A percentile compares a stretch with the other conserved stretches of the same genome.
Evolutionary conservation across 1,140 invertebrate genomes (phyloP).

Genomic region (Hypothenemus hampei): DNA sequence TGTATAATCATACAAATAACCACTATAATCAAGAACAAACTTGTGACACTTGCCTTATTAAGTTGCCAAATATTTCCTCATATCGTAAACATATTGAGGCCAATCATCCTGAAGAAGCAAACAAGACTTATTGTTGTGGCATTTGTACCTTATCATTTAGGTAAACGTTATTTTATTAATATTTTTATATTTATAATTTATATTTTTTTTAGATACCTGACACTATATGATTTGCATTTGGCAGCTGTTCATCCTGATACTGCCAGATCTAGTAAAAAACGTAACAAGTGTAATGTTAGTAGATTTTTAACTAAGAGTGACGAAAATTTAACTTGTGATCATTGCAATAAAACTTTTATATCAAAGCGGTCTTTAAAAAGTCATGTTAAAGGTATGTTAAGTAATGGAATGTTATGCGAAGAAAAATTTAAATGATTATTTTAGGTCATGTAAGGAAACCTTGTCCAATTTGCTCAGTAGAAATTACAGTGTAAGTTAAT

Average conservation of each 20-base stretch:
- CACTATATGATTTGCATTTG: slow-evolving; percentile 20
- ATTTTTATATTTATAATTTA: not conserved
- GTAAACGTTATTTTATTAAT: not conserved
- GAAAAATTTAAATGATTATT: slow-evolving; percentile 1
- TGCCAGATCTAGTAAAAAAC: not conserved
- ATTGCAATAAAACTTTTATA: slow-evolving; percentile 17
- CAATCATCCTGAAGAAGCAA: slow-evolving; percentile 10
- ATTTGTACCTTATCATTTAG: slow-evolving; percentile 12
- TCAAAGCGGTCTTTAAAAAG: not conserved
- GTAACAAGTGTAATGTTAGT: not conserved
- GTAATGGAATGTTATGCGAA: too few relatives aligned
- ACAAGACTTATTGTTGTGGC: slow-evolving; percentile 10
- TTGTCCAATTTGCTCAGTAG: slow-evolving; percentile 14
- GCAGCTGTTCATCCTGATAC: slow-evolving; percentile 5
- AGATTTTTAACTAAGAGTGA: not conserved
- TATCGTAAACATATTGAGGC: slow-evolving; percentile 14
- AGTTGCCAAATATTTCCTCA: slow-evolving; percentile 10
- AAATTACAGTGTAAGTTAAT: slow-evolving; percentile 20
- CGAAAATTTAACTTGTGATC: slow-evolving; percentile 10
- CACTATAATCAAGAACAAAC: slow-evolving; percentile 19
- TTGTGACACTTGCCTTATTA: slow-evolving; percentile 11
- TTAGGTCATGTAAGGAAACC: slow-evolving; percentile 17
- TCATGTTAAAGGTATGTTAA: slow-evolving; percentile 21
- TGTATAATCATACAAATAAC: slow-evolving; percentile 14
- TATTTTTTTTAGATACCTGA: slow-evolving; percentile 7